Conservation (phyloP, 2,797 vertebrate species). For the Mustela erminea region DNA sequence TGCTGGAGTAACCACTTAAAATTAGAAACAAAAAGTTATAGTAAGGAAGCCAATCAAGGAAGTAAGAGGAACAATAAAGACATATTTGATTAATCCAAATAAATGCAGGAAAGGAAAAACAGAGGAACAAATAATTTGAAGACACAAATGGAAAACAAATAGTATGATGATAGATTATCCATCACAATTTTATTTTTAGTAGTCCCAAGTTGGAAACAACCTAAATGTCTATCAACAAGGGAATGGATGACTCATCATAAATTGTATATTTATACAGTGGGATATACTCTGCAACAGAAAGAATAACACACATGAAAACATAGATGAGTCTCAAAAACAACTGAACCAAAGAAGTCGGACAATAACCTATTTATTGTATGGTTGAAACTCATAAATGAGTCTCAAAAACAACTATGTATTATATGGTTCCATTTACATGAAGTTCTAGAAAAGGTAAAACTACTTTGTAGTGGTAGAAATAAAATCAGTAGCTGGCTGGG, state of each 20-base stretch:
- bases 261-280: neutral
- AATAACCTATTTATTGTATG: too few relatives aligned
- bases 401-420: neutral
- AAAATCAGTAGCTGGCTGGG: neutral
- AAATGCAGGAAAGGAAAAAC: conserved; percentile 1
- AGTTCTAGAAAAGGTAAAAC: neutral
- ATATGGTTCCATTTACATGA: neutral
- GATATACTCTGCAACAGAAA: neutral
- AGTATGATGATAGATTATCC: neutral
- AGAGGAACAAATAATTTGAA: neutral
- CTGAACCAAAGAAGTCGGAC: too few relatives aligned
- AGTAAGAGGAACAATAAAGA: neutral
- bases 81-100: conserved; percentile 18
- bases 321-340: neutral
- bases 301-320: neutral
- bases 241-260: neutral
- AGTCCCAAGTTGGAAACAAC: neutral
- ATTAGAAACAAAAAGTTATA: neutral
- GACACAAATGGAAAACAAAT: neutral
- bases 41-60: neutral
- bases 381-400: neutral
- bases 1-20: neutral
- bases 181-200: neutral
- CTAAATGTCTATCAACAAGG: neutral
- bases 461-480: neutral